Conservation (phyloP, 1,140 invertebrate species). For the Bradynema listronoti region DNA sequence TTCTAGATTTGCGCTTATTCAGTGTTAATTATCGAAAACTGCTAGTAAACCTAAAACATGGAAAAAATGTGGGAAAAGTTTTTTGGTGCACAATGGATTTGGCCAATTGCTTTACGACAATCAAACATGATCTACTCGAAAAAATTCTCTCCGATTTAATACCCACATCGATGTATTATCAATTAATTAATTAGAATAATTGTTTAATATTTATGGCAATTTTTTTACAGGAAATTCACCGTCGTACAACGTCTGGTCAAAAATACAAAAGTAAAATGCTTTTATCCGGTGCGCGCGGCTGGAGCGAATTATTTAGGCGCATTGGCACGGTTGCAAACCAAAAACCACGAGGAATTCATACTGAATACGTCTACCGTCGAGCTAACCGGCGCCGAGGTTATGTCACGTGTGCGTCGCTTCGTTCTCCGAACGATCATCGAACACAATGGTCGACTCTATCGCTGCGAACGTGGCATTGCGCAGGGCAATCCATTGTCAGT, state of each 20-base stretch:
- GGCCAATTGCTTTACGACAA: constrained; percentile 21
- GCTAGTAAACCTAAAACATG: constrained; percentile 1
- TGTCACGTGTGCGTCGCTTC: constrained; percentile 16
- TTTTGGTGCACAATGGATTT: constrained; percentile 20
- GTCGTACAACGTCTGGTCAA: constrained; percentile 11
- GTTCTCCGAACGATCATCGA: constrained; percentile 25
- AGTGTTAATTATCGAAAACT: constrained; percentile 2
- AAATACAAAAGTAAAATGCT: constrained; percentile 18
- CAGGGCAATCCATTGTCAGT: constrained; percentile 18
- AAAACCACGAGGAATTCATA: constrained; percentile 4
- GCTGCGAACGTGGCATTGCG: constrained; percentile 7
- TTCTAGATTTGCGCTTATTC: neutral
- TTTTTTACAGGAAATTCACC: constrained; percentile 18
- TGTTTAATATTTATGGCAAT: constrained; percentile 7
- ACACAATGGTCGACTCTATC: neutral
- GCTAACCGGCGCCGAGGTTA: constrained; percentile 16
- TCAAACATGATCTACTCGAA: constrained; percentile 19
- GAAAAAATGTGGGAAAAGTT: constrained; percentile 5
- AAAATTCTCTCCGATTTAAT: constrained; percentile 19
- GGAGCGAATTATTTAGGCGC: constrained; percentile 9
- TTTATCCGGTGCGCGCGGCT: constrained; percentile 9
- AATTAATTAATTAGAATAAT: no score
- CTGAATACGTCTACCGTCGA: constrained; percentile 16
- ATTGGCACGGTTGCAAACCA: constrained; percentile 8
- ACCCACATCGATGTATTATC: constrained; percentile 12